These are phyloP conservation scores for Scaptomyza cyrtandrae DNA, from an alignment of 2,888 invertebrate species.

Conservation along the genomic window DNA sequence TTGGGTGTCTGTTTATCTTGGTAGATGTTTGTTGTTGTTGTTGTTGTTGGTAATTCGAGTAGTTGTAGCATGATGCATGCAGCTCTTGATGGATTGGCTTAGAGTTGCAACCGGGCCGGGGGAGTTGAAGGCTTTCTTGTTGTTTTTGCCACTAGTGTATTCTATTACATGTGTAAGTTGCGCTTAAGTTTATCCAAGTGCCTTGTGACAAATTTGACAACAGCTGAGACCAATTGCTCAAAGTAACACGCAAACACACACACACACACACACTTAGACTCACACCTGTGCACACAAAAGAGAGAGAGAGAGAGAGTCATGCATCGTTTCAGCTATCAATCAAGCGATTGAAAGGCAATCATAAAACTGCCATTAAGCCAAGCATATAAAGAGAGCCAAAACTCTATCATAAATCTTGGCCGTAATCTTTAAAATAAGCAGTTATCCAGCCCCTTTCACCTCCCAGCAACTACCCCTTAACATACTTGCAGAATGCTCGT, in stretches of 20 bases:
- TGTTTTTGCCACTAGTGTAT: slow-evolving; percentile 40
- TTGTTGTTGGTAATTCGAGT: slow-evolving; percentile 72
- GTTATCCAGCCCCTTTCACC: slow-evolving; percentile 10
- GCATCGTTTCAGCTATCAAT: slow-evolving; percentile 69
- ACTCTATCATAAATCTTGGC: slow-evolving; percentile 70
- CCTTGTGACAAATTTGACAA: slow-evolving; percentile 77
- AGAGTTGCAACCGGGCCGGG: slow-evolving; percentile 52
- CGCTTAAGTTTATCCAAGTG: slow-evolving; percentile 65
- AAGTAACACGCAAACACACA: slow-evolving; percentile 23
- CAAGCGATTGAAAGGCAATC: slow-evolving; percentile 66
- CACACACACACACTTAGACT: neutral
- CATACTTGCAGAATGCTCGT: neutral
- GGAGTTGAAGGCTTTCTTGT: slow-evolving; percentile 5
- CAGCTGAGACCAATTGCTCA: slow-evolving; percentile 74
- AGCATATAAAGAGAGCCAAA: slow-evolving; percentile 28
- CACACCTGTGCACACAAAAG: slow-evolving; percentile 20
- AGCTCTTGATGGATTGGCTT: slow-evolving; percentile 74
- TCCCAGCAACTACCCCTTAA: neutral
- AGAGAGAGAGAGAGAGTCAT: slow-evolving; percentile 3
- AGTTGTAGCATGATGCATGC: slow-evolving; percentile 57
- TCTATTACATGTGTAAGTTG: slow-evolving; percentile 79
- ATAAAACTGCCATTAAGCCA: slow-evolving; percentile 77
- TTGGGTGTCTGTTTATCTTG: slow-evolving; percentile 27
- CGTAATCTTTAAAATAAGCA: slow-evolving; percentile 73
- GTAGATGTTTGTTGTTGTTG: slow-evolving; percentile 58